Evolutionary conservation across 2,797 vertebrate species (phyloP).

Genomic region (Onychomys leucogaster): DNA sequence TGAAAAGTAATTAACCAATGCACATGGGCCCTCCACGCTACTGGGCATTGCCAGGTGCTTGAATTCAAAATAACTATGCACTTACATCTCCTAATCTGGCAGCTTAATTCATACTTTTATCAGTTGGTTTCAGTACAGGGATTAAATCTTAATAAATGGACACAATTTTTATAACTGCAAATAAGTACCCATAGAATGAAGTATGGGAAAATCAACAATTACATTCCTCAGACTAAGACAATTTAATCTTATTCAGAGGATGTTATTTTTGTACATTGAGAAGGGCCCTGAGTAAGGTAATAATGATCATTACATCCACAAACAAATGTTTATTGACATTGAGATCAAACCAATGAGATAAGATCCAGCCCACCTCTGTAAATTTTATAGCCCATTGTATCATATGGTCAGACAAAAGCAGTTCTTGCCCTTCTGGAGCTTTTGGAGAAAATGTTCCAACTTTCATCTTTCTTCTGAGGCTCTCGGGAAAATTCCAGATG

Average conservation of each 20-base stretch:
- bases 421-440: background rate
- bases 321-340: background rate
- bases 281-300: background rate
- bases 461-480: background rate
- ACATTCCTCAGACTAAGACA: background rate
- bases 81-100: background rate
- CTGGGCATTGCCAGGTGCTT: too few relatives aligned
- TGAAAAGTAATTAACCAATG: background rate
- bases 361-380: background rate
- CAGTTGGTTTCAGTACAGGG: background rate
- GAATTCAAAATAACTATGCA: background rate
- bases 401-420: background rate
- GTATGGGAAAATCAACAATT: background rate
- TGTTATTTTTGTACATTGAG: accelerated
- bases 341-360: background rate
- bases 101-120: background rate
- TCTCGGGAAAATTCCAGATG: background rate
- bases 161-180: background rate
- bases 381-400: background rate
- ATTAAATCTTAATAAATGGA: background rate
- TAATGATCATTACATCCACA: background rate
- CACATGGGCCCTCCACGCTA: background rate
- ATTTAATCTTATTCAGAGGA: background rate
- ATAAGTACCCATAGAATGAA: background rate
- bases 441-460: background rate